phyloP scores from a whole-genome alignment of 2,888 invertebrate species.

The Megamerina dolium region DNA sequence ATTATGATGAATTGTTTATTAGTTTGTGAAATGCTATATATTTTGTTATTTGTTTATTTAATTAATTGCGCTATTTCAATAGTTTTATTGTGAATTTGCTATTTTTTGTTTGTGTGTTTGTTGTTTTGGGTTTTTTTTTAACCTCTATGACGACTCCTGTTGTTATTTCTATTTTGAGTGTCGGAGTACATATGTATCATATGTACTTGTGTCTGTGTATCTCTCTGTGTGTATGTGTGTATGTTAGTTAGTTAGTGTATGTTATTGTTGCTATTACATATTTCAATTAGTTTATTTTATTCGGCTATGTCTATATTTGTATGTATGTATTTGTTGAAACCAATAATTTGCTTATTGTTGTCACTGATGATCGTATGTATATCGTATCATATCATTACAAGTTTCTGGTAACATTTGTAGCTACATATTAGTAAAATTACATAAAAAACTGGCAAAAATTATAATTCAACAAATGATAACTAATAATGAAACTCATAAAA shows the following conservation, averaged over 20 bases:
- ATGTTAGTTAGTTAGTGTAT: not conserved
- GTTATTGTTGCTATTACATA: not conserved
- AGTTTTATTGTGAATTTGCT: constrained; percentile 20
- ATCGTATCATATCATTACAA: constrained; percentile 25
- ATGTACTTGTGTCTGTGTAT: no score
- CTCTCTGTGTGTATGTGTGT: no score
- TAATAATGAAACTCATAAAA: not conserved
- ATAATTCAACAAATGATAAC: not conserved
- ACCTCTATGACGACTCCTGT: no score
- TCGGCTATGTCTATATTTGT: constrained; percentile 12
- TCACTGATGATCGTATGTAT: constrained; percentile 1
- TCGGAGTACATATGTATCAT: no score
- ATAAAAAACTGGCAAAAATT: not conserved
- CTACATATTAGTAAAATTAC: not conserved
- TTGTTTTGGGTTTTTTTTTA: constrained; percentile 10
- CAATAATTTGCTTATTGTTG: constrained; percentile 4
- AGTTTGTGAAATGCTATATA: no score
- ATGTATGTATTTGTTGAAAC: constrained; percentile 18
- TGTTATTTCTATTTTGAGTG: no score
- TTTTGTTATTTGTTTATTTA: constrained; percentile 21
- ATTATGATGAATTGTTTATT: no score
- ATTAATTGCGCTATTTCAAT: constrained; percentile 18
- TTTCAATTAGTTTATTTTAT: not conserved
- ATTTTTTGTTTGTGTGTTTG: constrained; percentile 15
- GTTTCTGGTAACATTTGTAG: constrained; percentile 33